Evolutionary conservation across 1,140 invertebrate species (phyloP), one percentile per base, ranked within the genome.

Genomic region (Cataglyphis hispanica): DNA sequence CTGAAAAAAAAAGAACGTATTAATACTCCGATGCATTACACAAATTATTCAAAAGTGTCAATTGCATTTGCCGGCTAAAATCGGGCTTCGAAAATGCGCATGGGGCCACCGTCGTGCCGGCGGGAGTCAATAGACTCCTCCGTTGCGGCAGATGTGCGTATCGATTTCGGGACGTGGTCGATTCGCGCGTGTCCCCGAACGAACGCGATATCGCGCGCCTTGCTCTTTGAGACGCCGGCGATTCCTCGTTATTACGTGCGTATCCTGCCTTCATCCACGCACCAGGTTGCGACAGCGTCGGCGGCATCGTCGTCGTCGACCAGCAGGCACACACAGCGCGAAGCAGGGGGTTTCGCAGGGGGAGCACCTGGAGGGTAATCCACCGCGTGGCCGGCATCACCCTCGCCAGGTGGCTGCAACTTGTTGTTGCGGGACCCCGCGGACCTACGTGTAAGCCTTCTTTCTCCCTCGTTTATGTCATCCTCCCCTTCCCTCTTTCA

Each of bases 341-440:
- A 64, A 76, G 34, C 75, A 86, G 86, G 87, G 91, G 92, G 92
- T 89, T 91, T 87, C 81, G 31, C 63, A 69, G 63, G 43, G 58
- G 80, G 11, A 92, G 91, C 93, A 94, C 92, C 93, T 94, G 93
- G 93, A 92, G 90, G 86, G 87, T 50, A 50, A 50, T 40, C 74
- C 91, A 87, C 90, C 90, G 88, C 90, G 91, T 92, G 92, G 92
- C 87, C 92, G 90, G 81, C 85, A 86, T 85, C 85, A 89, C 84
- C 91, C 88, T 92, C 90, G 91, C 93, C 93, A 94, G 93, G 92
- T 94, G 93, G 92, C 92, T 93, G 90, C 93, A 93, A 94, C 93
- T 93, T 93, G 93, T 93, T 93, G 90, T 94, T 89, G 90, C 90
- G 84, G 86, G 84, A 87, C 87, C 89, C 87, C 84, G 84, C 80